Base-by-base conservation (phyloP, 2,113 vertebrate species). In the Mus pahari region DNA sequence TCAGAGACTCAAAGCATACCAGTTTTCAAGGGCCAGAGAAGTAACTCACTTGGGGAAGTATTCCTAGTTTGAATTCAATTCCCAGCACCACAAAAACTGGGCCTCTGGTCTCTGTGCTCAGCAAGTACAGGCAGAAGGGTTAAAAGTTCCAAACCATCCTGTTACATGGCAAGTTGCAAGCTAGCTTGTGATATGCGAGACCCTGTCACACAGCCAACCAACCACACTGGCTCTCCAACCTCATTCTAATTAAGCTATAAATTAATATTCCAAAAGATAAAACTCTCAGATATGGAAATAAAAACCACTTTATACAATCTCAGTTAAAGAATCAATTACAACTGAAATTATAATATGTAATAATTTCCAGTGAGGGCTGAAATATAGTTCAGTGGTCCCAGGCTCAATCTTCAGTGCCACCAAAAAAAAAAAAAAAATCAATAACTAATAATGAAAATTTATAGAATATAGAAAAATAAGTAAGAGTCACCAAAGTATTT, bases 311-410 rank as follows among this genome's bases (percentile, higher is more conserved):
- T 60, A 14, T 83, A 92, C 14, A 71, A 84, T 16, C 48, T 17
- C 6, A 33, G 39, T 86, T 95, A 66, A 94, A 94, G 64, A 83
- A 82, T 39, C 22, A 84, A 88, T 79, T 48, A 94, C n/a, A 95
- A 94, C 26, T 66, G 5, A 86, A 68, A 95, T 71, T 39, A 48
- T 42, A 73, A 81, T 91, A 64, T 55, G 22, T 58, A 87, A 39
- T 45, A 87, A 81, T 26, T 53, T 45, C 28, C 17, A 86, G 53
- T 39, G n/a, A 36, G 86, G 66, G 60, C 11, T 19, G 8, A 45
- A 31, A 81, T 55, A 81, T 2, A 55, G 33, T 55, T 55, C 48
- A 79, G 16, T 79, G 31, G 45, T 79, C 77, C 48, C 24, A 53
- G 48, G 48, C 33, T 79, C 77, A 79, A 79, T 19, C 48, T 28